Conservation (phyloP, 2,113 vertebrate genomes). For the Progne subis region DNA sequence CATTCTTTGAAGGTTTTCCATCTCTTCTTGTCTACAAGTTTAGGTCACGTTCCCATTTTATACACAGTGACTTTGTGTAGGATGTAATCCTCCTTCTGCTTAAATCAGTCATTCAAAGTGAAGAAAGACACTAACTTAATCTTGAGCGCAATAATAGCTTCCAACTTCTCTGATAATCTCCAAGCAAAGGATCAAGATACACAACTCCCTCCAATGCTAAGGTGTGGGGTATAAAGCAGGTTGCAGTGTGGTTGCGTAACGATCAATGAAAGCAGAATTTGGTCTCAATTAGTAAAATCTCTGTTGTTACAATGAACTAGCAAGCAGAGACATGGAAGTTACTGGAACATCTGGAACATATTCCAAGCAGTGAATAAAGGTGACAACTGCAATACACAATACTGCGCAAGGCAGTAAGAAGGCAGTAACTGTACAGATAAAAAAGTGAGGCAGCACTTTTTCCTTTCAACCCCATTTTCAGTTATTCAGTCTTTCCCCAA, state of each 20-base stretch:
- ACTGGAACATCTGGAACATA: background rate
- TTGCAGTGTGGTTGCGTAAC: background rate
- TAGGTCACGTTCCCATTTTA: background rate
- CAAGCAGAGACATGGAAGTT: background rate
- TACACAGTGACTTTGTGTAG: background rate
- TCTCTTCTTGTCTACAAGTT: background rate
- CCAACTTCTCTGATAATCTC: background rate
- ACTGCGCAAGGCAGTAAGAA: background rate
- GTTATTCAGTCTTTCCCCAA: background rate
- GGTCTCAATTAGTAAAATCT: background rate
- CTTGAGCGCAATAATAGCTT: background rate
- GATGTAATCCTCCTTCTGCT: background rate
- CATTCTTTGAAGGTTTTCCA: background rate
- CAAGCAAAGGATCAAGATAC: background rate
- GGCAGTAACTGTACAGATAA: background rate
- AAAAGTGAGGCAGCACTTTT: background rate
- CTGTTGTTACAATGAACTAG: background rate
- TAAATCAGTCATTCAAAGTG: background rate
- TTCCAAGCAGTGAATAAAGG: background rate
- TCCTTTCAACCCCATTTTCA: background rate
- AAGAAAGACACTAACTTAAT: background rate
- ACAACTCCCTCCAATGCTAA: background rate
- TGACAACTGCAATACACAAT: background rate
- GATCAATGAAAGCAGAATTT: background rate
- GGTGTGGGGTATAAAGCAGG: background rate